Percentiles rank a stretch among this genome's conserved stretches.
Evolutionary conservation across 2,113 vertebrate genomes (phyloP).

Genomic region (Xiphorhynchus elegans): DNA sequence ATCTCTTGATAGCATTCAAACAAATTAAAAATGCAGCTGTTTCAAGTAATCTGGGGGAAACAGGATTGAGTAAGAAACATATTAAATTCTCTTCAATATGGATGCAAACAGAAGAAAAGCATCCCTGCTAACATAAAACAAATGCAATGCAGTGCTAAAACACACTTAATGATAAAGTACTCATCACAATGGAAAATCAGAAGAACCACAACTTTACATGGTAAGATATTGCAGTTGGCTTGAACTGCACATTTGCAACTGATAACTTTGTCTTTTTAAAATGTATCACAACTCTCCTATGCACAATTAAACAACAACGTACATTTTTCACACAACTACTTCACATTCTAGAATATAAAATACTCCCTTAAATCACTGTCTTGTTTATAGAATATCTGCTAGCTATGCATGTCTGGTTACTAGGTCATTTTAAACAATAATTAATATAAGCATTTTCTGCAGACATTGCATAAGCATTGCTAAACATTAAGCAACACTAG

Average conservation of each 20-base stretch:
- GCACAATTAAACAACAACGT: constrained; percentile 39
- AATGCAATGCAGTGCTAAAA: neutral
- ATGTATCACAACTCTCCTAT: neutral
- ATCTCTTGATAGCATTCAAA: neutral
- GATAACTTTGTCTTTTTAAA: neutral
- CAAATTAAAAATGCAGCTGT: neutral
- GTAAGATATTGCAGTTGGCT: neutral
- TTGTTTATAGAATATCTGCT: constrained; percentile 21
- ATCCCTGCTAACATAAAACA: neutral
- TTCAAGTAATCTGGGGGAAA: neutral
- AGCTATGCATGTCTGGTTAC: constrained; percentile 4
- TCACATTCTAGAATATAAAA: constrained; percentile 35
- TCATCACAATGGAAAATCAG: neutral
- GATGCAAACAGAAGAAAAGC: neutral
- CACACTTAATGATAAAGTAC: neutral
- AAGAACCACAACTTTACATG: neutral
- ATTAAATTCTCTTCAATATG: neutral
- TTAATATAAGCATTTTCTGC: constrained; percentile 45
- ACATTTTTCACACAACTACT: constrained; percentile 28
- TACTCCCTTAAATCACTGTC: constrained; percentile 41
- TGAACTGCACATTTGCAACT: neutral
- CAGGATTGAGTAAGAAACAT: neutral
- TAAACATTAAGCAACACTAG: neutral
- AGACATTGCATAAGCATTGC: neutral
- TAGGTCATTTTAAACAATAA: constrained; percentile 46